A percentile compares a stretch with the other conserved stretches of the same genome.
phyloP scores from a whole-genome alignment of 2,888 invertebrate species.

The Helicoverpa assulta region DNA sequence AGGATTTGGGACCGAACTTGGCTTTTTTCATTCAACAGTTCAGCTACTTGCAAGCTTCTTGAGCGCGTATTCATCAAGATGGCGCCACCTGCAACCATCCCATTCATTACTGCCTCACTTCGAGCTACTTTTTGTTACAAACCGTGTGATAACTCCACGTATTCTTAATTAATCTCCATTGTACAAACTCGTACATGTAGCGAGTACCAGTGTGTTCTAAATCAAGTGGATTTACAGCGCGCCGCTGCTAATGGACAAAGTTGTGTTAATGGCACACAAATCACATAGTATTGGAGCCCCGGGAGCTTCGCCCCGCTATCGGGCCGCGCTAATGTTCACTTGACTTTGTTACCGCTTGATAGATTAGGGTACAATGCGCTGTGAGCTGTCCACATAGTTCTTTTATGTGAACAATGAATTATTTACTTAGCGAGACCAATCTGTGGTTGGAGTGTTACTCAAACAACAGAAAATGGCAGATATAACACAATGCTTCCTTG shows the following conservation, averaged over 20 bases:
- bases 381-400: not conserved
- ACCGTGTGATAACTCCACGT: constrained; percentile 21
- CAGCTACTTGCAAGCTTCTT: not conserved
- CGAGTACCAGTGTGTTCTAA: constrained; percentile 61
- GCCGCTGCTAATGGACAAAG: constrained; percentile 71
- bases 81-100: not conserved
- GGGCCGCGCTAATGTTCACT: constrained; percentile 53
- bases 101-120: not conserved
- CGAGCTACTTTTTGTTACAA: constrained; percentile 6
- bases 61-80: not conserved
- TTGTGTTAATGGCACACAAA: constrained; percentile 65
- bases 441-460: too few species aligned
- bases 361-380: constrained; percentile 44
- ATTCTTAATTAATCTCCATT: constrained; percentile 57
- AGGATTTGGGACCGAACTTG: not conserved
- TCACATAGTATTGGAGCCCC: constrained; percentile 56
- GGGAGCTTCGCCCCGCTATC: constrained; percentile 22
- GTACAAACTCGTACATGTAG: constrained; percentile 17
- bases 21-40: not conserved
- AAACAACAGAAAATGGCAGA: too few species aligned
- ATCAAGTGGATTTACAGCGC: constrained; percentile 75
- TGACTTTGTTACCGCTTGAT: constrained; percentile 51
- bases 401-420: not conserved
- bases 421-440: not conserved
- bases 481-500: too few species aligned